These are phyloP conservation scores for Drosophila yooni DNA, from an alignment of 2,888 invertebrate genomes.

Conservation along the genomic window DNA sequence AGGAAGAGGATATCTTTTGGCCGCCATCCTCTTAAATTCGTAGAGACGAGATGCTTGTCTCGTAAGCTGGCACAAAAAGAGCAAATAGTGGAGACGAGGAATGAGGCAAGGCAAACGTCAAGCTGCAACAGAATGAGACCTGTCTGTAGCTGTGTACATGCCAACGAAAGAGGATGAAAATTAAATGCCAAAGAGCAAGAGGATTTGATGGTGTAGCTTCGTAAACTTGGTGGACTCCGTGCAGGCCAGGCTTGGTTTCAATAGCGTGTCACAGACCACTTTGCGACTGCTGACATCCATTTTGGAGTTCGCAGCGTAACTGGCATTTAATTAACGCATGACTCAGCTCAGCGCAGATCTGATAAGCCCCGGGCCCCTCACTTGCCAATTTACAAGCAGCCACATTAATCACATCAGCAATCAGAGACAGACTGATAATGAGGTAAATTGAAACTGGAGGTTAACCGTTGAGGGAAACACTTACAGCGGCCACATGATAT, in stretches of 20 bases:
- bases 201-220: constrained; percentile 23
- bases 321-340: constrained; percentile 57
- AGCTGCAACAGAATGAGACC: constrained; percentile 18
- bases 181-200: constrained; percentile 30
- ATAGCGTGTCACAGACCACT: constrained; percentile 10
- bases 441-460: constrained; percentile 28
- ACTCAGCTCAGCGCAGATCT: constrained; percentile 4
- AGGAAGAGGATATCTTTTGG: constrained; percentile 39
- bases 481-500: background rate
- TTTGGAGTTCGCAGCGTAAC: constrained; percentile 35
- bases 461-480: background rate
- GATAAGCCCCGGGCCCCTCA: background rate
- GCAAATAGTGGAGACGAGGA: constrained; percentile 35
- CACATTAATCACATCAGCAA: constrained; percentile 47
- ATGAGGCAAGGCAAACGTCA: constrained; percentile 14
- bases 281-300: constrained; percentile 18
- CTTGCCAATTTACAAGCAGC: constrained; percentile 19
- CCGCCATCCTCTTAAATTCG: constrained; percentile 31
- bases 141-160: constrained; percentile 12
- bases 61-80: constrained; percentile 31
- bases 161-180: constrained; percentile 15
- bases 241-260: constrained; percentile 25
- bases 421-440: constrained; percentile 33
- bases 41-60: constrained; percentile 21
- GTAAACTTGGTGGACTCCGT: constrained; percentile 6